Evolutionary conservation across 1,140 invertebrate species (phyloP).

Genomic region (Rhopalosiphum maidis): DNA sequence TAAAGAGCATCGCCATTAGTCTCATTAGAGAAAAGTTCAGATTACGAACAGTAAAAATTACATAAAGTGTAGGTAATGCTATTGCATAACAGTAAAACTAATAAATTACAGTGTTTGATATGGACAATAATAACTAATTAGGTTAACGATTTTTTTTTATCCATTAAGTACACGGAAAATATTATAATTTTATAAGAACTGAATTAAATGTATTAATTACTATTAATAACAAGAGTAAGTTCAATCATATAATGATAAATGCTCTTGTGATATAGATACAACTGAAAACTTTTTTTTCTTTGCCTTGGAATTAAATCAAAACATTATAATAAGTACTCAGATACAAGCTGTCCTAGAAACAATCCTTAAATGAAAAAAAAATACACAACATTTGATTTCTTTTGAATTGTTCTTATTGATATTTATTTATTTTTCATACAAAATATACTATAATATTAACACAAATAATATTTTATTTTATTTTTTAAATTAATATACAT

Average conservation of each 20-base stretch:
- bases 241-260: background rate
- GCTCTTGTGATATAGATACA: background rate
- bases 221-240: background rate
- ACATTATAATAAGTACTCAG: background rate
- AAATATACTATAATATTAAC: constrained; percentile 55
- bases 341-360: background rate
- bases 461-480: constrained; percentile 40
- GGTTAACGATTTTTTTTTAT: background rate
- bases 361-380: background rate
- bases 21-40: background rate
- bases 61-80: background rate
- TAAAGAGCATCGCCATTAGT: background rate
- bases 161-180: background rate
- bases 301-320: background rate
- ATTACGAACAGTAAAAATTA: background rate
- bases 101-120: background rate
- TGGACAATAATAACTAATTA: background rate
- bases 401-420: constrained; percentile 20
- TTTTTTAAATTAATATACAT: constrained; percentile 44
- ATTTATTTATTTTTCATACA: constrained; percentile 55
- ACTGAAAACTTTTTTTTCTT: background rate
- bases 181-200: background rate
- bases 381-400: background rate
- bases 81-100: background rate
- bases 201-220: background rate